Conservation (phyloP, 64 coral and sea anemone genomes). For the Pachyseris speciosa region DNA sequence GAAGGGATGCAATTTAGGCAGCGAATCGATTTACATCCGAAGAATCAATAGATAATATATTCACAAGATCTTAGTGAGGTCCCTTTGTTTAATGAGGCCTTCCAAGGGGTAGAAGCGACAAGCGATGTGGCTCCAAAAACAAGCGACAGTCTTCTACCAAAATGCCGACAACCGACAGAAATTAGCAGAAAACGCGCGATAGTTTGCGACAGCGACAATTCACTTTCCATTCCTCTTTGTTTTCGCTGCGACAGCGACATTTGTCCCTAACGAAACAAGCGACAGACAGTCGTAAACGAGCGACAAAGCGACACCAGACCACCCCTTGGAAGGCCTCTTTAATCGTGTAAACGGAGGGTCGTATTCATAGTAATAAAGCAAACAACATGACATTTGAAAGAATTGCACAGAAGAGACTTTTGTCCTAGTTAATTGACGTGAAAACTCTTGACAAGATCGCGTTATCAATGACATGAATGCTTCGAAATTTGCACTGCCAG, state of each 20-base stretch:
- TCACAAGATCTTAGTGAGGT: not conserved
- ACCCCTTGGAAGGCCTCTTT: no score
- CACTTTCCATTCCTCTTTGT: no score
- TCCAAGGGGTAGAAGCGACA: no score
- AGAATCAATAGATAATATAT: not conserved
- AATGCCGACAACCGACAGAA: no score
- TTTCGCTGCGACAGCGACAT: no score
- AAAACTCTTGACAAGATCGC: not conserved
- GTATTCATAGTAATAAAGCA: not conserved
- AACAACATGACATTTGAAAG: not conserved
- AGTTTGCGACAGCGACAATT: no score
- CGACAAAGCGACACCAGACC: no score
- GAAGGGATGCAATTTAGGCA: not conserved
- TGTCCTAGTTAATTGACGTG: not conserved
- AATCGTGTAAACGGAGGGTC: not conserved
- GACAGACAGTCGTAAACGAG: no score
- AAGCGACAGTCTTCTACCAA: no score
- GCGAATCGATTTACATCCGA: not conserved
- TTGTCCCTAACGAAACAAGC: no score
- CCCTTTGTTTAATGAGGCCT: not conserved
- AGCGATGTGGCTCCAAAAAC: no score
- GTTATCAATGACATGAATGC: not conserved
- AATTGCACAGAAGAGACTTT: not conserved
- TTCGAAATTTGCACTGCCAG: not conserved
- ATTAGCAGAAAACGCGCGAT: no score